Evolutionary conservation across 2,888 invertebrate genomes (phyloP), one percentile per base, ranked within the genome.

Genomic region (Plagodis pulveraria): DNA sequence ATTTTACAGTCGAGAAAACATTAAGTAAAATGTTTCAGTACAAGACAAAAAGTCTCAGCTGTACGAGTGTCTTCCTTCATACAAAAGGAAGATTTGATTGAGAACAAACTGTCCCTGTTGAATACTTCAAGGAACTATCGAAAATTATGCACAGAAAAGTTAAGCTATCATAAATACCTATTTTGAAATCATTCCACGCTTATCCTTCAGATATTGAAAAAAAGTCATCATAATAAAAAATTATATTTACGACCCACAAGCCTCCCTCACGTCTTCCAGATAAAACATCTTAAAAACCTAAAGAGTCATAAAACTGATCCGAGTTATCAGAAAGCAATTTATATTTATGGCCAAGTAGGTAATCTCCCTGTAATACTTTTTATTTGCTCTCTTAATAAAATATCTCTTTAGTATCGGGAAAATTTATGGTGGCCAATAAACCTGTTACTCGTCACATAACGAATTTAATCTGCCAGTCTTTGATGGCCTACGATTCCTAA

Each of bases 361-460:
- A 74, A 75, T 79, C 72, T 77, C 51, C 70, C 59, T 71, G 68
- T 74, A 74, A 70, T 70, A 69, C 61, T 69, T 73, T 74, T 87
- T 87, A 89, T 88, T 86, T 86, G 84, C 76, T 73, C 70, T 74
- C 74, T 78, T 83, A 87, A 87, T 88, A 88, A 89, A 87, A 86
- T 84, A 80, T 81, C 66, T 76, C 65, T 70, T 58, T 43, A 69
- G 72, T 71, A 73, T 72, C 72, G 72, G 59, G 67, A 65, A 71
- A 80, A 83, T 89, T 88, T 88, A 88, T 82, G 67, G 66, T 36
- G 57, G 35, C 71, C 81, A 77, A 86, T 89, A 88, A 90, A 89
- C 80, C 81, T 82, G 83, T 80, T 83, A 80, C 78, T 79, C 78
- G 77, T 81, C 85, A 81, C 83, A 84, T 86, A 85, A 80, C 81